Evolutionary conservation across 2,888 invertebrate species (phyloP).

Genomic region (Phrixothrix hirtus): DNA sequence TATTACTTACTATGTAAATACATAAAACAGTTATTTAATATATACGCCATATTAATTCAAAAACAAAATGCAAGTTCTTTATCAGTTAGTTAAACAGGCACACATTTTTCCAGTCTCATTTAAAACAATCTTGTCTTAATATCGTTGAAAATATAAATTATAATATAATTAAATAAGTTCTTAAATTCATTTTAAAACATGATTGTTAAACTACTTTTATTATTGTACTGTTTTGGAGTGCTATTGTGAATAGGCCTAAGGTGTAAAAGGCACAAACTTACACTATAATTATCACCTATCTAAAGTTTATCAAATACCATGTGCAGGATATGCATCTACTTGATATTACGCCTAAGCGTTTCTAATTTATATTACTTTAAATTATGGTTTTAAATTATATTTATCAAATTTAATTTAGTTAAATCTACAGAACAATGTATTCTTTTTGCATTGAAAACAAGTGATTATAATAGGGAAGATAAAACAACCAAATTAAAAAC

Average conservation of each 20-base stretch:
- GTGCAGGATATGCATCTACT: constrained; percentile 44
- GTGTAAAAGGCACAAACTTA: constrained; percentile 46
- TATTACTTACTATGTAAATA: too few species aligned
- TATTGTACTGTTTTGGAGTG: constrained; percentile 21
- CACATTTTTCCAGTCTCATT: too few species aligned
- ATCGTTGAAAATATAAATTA: too few species aligned
- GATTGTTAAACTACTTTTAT: too few species aligned
- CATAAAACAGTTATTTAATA: too few species aligned
- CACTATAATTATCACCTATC: constrained; percentile 36
- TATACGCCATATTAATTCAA: too few species aligned
- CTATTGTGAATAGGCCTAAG: constrained; percentile 26
- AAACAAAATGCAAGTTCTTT: too few species aligned
- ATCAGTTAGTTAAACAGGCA: too few species aligned
- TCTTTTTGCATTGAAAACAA: constrained; percentile 36
- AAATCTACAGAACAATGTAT: constrained; percentile 1
- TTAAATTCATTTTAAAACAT: too few species aligned
- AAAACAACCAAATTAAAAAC: constrained; percentile 22
- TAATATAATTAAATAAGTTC: too few species aligned
- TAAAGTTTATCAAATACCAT: constrained; percentile 28
- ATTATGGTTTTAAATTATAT: not conserved
- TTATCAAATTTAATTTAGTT: constrained; percentile 5
- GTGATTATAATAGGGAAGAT: constrained; percentile 50
- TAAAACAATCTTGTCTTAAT: too few species aligned
- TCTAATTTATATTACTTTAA: constrained; percentile 19
- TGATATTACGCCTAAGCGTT: constrained; percentile 38